phyloP scores from a whole-genome alignment of 2,888 invertebrate species.

The Philhelius pedissequus region DNA sequence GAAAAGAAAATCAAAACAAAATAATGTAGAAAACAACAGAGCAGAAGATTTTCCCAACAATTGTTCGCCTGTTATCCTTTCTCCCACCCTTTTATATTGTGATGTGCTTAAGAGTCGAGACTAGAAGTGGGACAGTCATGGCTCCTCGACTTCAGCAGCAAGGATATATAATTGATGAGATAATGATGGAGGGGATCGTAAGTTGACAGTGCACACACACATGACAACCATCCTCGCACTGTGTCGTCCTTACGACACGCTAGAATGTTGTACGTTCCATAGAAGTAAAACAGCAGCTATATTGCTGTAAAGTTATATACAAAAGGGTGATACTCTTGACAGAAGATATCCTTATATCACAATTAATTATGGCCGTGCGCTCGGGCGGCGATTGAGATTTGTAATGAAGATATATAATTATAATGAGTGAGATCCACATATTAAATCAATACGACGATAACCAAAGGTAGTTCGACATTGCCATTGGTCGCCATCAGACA shows the following conservation, averaged over 20 bases:
- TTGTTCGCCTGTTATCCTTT: not conserved
- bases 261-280: not conserved
- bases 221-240: not conserved
- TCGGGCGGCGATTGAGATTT: constrained; percentile 35
- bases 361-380: constrained; percentile 50
- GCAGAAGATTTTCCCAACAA: not conserved
- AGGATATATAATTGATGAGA: constrained; percentile 29
- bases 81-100: not conserved
- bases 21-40: not conserved
- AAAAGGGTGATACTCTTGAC: constrained; percentile 7
- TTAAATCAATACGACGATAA: constrained; percentile 59
- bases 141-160: not conserved
- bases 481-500: not conserved
- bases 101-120: not conserved
- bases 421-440: constrained; percentile 42
- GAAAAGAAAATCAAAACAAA: not conserved
- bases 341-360: constrained; percentile 42
- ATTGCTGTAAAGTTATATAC: too few relatives aligned
- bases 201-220: not conserved
- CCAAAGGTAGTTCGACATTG: constrained; percentile 7
- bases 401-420: constrained; percentile 56
- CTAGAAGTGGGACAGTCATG: not conserved
- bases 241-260: not conserved
- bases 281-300: too few relatives aligned
- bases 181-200: constrained; percentile 26